Conservation (phyloP, 2,888 invertebrate species). For the Zygaena filipendulae region DNA sequence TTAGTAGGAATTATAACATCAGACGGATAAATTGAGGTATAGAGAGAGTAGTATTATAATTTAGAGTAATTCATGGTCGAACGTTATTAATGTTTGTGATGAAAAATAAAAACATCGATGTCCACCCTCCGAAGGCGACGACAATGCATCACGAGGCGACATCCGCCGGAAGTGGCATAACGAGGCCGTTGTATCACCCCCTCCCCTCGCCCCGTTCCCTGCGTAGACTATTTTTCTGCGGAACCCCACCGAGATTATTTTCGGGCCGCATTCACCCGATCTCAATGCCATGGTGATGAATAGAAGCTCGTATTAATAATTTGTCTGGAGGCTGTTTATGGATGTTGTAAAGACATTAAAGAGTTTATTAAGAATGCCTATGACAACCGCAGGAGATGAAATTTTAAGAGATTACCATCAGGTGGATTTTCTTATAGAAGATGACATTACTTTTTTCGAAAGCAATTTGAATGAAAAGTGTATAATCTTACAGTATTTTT, state of each 20-base stretch:
- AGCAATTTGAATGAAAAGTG: too few relatives aligned
- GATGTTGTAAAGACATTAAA: constrained; percentile 25
- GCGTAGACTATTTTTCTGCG: constrained; percentile 23
- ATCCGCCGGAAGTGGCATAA: constrained; percentile 63
- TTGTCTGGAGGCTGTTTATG: constrained; percentile 40
- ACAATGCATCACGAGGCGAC: constrained; percentile 61
- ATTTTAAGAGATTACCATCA: too few relatives aligned
- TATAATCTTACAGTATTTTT: too few relatives aligned
- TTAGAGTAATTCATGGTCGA: too few relatives aligned
- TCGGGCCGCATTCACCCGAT: constrained; percentile 46
- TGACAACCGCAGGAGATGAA: too few relatives aligned
- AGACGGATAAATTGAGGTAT: too few relatives aligned
- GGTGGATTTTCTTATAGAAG: too few relatives aligned
- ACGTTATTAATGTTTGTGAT: constrained; percentile 51
- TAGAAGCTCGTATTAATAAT: constrained; percentile 49
- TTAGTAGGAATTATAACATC: too few relatives aligned
- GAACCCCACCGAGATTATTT: constrained; percentile 46
- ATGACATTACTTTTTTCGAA: too few relatives aligned
- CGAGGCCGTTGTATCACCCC: constrained; percentile 58
- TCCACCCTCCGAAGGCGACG: constrained; percentile 50
- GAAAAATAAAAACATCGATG: constrained; percentile 49
- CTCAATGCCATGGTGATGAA: constrained; percentile 57
- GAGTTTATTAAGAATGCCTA: too few relatives aligned
- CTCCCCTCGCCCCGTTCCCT: constrained; percentile 18
- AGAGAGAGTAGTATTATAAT: too few relatives aligned